These are phyloP conservation scores for Eretmochelys imbricata DNA, from an alignment of 2,113 vertebrate species.

Conservation along the genomic window DNA sequence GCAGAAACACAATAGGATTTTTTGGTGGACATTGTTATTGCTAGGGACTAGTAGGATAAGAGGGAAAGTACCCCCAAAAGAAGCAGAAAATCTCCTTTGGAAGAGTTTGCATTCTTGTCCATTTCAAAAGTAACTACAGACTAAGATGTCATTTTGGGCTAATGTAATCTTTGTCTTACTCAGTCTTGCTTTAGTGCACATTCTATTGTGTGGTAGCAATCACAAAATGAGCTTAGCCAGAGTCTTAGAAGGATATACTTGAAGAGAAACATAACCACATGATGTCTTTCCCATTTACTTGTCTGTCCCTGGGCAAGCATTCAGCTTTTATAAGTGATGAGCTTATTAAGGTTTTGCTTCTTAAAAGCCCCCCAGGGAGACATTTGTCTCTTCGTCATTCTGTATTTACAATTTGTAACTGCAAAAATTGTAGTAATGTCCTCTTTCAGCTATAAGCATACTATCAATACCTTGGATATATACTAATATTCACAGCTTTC, in stretches of 20 bases:
- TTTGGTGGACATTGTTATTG: background rate
- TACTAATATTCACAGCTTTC: background rate
- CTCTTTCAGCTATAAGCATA: slow-evolving; percentile 16
- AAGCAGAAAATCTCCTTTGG: background rate
- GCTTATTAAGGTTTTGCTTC: slow-evolving; percentile 68
- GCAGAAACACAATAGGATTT: background rate
- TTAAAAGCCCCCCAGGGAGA: slow-evolving; percentile 63
- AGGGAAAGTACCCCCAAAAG: background rate
- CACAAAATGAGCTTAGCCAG: background rate
- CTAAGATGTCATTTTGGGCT: slow-evolving; percentile 10
- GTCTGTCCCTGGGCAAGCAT: slow-evolving; percentile 63
- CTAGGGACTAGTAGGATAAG: background rate
- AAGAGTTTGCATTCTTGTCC: background rate
- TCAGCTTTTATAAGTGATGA: slow-evolving; percentile 71
- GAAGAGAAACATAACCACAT: background rate
- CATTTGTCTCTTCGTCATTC: slow-evolving; percentile 48
- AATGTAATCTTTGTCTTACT: background rate
- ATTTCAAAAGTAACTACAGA: background rate
- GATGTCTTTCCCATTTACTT: slow-evolving; percentile 47
- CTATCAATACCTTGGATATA: background rate
- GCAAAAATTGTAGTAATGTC: slow-evolving; percentile 19
- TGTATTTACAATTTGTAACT: slow-evolving; percentile 51
- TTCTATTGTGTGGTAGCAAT: slow-evolving; percentile 1
- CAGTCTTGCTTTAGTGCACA: background rate
- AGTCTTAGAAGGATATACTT: slow-evolving; percentile 15